A percentile compares a stretch with the other conserved stretches of the same genome.
Evolutionary conservation across 2,888 invertebrate species (phyloP).

Genomic region (Gymnosoma rotundatum): DNA sequence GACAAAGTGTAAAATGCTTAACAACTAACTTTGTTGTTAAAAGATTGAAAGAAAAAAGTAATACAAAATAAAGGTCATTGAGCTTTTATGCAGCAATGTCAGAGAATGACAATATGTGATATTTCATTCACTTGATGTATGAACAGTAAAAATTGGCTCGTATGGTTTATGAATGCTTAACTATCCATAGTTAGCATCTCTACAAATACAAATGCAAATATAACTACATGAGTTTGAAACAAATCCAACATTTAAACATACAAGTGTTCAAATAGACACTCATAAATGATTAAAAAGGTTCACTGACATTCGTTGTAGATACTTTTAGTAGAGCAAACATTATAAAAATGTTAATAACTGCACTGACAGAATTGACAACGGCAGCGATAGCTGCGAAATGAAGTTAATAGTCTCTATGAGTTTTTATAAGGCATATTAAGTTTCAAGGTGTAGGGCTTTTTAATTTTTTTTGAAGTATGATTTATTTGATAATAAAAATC

Average conservation of each 20-base stretch:
- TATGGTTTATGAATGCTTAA: slow-evolving; percentile 45
- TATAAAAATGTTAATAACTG: slow-evolving; percentile 49
- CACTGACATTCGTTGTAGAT: slow-evolving; percentile 60
- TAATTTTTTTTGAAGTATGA: slow-evolving; percentile 5
- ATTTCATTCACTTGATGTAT: slow-evolving; percentile 31
- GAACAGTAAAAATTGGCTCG: not conserved
- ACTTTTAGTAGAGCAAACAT: slow-evolving; percentile 61
- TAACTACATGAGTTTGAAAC: not conserved
- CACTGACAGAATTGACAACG: slow-evolving; percentile 39
- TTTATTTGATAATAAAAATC: not conserved
- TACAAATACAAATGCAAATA: not conserved
- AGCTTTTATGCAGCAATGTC: slow-evolving; percentile 67
- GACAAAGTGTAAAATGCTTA: slow-evolving; percentile 20
- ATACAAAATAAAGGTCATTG: slow-evolving; percentile 63
- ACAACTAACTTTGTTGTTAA: slow-evolving; percentile 24
- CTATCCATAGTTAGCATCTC: slow-evolving; percentile 51
- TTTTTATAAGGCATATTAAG: not conserved
- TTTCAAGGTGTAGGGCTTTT: not conserved
- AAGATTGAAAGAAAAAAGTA: slow-evolving; percentile 10
- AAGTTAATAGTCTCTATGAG: not conserved
- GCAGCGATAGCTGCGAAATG: not conserved
- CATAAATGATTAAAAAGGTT: slow-evolving; percentile 41
- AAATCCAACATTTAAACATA: slow-evolving; percentile 16
- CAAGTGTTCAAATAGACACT: not conserved
- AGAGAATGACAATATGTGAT: slow-evolving; percentile 39